Percentiles rank a stretch among this genome's conserved stretches.
Conservation (phyloP, 2,888 invertebrate genomes). For the Pegoplata infirma region DNA sequence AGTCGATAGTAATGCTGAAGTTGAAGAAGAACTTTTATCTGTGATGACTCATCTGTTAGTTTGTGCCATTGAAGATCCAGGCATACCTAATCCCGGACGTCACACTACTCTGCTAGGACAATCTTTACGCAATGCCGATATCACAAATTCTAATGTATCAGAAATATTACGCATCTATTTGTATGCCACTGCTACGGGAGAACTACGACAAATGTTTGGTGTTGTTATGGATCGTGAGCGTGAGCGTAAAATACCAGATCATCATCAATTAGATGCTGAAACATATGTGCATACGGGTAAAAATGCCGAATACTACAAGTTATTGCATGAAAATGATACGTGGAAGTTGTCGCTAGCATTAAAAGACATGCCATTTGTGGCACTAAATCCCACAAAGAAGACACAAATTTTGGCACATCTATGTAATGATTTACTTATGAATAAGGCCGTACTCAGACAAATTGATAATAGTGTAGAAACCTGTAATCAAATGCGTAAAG, state of each 20-base stretch:
- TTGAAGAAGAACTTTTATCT: slow-evolving; percentile 91
- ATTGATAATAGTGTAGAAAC: slow-evolving; percentile 93
- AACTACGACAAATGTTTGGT: slow-evolving; percentile 88
- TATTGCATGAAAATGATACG: slow-evolving; percentile 86
- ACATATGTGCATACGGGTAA: slow-evolving; percentile 84
- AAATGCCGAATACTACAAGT: slow-evolving; percentile 88
- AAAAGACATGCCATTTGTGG: slow-evolving; percentile 90
- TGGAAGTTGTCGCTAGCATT: slow-evolving; percentile 89
- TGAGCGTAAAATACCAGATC: slow-evolving; percentile 89
- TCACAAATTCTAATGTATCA: slow-evolving; percentile 93
- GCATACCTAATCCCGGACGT: slow-evolving; percentile 91
- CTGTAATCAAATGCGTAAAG: slow-evolving; percentile 91
- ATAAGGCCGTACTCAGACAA: slow-evolving; percentile 92
- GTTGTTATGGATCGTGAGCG: slow-evolving; percentile 90
- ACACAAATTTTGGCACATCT: slow-evolving; percentile 93
- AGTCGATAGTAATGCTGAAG: slow-evolving; percentile 85
- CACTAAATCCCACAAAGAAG: slow-evolving; percentile 91
- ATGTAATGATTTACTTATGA: slow-evolving; percentile 96
- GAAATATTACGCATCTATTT: slow-evolving; percentile 95
- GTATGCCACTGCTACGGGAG: slow-evolving; percentile 92
- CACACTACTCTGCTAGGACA: slow-evolving; percentile 95
- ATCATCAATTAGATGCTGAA: slow-evolving; percentile 87
- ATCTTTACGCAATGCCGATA: slow-evolving; percentile 91
- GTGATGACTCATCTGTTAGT: slow-evolving; percentile 93
- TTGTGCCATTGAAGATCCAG: slow-evolving; percentile 96